Base-by-base conservation (phyloP, 2,113 vertebrate genomes). In the Oxyura jamaicensis region DNA sequence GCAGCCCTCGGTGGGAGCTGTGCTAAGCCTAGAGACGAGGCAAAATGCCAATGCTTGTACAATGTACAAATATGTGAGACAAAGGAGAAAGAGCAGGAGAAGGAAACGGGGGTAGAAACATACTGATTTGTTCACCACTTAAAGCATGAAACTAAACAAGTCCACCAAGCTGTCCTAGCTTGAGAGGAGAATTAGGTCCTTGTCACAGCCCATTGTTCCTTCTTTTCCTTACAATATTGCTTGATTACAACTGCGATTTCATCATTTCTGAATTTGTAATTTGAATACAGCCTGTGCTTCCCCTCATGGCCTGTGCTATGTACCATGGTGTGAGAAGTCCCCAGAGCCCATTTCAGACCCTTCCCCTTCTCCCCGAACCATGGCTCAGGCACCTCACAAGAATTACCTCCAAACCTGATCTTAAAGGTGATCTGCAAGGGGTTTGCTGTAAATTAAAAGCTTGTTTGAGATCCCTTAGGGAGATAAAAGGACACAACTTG, bases 391-490 rank as follows among this genome's bases (percentile, higher is more conserved):
- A 53, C 1, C 9, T 36, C 48, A 39, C 31, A 75, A 63, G 91
- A 94, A 78, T 53, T 35, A 93, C 13, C 36, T 82, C 63, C 0
- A 0, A 66, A 72, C 46, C 79, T 68, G 72, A 95, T 84, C 88
- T 86, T 84, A 75, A 56, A 86, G 63, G 60, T 53, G 46, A 91
- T 58, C 66, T 84, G 36, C 56, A 84, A 88, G 92, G 63, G 39
- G 88, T 93, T 93, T 53, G 39, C 83, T 74, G 89, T 81, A 94
- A 95, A 95, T 95, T 95, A 95, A 96, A 94, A 95, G 77, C 88
- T 94, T 93, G 62, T 82, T 91, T 95, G 75, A 94, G 86, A 94
- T 95, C 86, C 82, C 88, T 67, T 12, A 79, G 66, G 83, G 87
- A 88, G 77, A 69, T 46, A 62, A 78, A 90, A 93, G 80, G 69